Evolutionary conservation across 2,888 invertebrate species (phyloP).

Genomic region (Xanthorhoe spadicearia): DNA sequence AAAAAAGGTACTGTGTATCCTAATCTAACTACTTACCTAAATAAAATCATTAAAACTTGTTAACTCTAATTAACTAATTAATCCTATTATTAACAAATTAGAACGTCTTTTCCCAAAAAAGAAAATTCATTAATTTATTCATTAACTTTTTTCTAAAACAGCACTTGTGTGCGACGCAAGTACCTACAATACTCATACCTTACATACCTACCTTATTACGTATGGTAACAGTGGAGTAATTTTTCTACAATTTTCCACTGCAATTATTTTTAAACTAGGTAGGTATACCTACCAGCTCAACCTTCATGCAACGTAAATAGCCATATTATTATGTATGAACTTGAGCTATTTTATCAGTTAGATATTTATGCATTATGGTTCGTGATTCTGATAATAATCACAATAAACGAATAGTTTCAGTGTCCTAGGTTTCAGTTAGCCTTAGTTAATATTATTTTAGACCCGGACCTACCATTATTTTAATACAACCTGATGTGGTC

Average conservation of each 20-base stretch:
- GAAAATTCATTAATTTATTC: too few relatives aligned
- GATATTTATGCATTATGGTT: conserved; percentile 48
- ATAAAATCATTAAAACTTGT: too few relatives aligned
- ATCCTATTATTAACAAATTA: too few relatives aligned
- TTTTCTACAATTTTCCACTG: conserved; percentile 23
- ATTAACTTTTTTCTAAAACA: too few relatives aligned
- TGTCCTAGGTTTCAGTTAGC: neutral
- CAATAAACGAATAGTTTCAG: conserved; percentile 43
- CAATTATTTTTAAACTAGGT: conserved; percentile 23
- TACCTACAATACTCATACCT: neutral
- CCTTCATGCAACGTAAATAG: conserved; percentile 35
- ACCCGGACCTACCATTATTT: neutral
- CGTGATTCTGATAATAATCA: conserved; percentile 50
- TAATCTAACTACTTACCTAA: too few relatives aligned
- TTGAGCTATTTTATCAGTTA: conserved; percentile 52
- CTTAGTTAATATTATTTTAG: neutral
- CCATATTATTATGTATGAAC: conserved; percentile 34
- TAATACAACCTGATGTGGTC: neutral
- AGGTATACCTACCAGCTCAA: conserved; percentile 22
- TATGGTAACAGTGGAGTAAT: conserved; percentile 1
- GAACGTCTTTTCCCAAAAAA: too few relatives aligned
- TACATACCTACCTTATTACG: too few relatives aligned
- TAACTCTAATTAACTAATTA: too few relatives aligned
- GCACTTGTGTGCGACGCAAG: too few relatives aligned
- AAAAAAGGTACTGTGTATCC: too few relatives aligned